Conservation (phyloP, 2,113 vertebrate genomes). For the Enhydra lutris region DNA sequence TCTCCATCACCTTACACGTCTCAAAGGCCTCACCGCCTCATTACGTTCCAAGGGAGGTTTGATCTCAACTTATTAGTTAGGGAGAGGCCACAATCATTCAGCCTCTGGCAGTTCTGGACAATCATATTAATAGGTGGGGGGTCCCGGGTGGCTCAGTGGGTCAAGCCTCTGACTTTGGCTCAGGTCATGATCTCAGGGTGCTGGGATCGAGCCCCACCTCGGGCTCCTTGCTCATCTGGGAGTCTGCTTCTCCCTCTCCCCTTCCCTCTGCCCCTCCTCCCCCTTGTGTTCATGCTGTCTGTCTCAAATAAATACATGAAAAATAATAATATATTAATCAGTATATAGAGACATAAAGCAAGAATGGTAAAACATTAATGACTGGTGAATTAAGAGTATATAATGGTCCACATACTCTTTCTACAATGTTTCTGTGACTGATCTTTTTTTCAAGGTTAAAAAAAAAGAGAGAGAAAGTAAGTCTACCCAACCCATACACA, state of each 20-base stretch:
- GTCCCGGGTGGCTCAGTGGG: neutral
- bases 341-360: neutral
- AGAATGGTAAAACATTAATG: neutral
- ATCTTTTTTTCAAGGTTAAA: neutral
- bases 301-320: neutral
- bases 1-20: neutral
- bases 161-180: neutral
- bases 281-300: neutral
- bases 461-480: neutral
- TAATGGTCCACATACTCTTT: neutral
- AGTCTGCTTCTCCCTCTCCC: neutral
- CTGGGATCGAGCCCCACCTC: accelerated
- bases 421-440: neutral
- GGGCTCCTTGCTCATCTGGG: neutral
- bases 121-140: neutral
- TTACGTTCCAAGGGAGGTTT: neutral
- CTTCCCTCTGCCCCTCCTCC: neutral
- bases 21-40: neutral
- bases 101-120: neutral
- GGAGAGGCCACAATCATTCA: neutral
- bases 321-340: neutral
- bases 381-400: neutral
- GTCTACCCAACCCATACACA: neutral
- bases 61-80: neutral
- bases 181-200: neutral